Evolutionary conservation across 2,797 vertebrate species (phyloP).

Genomic region (Leuciscus waleckii): DNA sequence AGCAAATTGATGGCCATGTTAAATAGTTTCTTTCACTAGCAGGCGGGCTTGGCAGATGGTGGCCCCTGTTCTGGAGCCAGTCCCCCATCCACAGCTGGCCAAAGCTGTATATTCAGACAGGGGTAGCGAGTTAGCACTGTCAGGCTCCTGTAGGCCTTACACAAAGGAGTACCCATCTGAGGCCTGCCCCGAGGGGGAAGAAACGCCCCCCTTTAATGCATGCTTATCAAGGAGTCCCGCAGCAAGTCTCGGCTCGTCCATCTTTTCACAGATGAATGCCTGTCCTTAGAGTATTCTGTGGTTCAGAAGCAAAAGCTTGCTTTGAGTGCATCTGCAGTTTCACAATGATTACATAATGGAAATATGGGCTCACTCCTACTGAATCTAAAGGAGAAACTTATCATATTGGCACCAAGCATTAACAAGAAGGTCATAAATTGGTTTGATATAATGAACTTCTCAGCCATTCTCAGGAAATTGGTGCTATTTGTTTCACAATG

Average conservation of each 20-base stretch:
- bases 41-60: constrained; percentile 58
- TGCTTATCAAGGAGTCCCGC: neutral
- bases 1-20: constrained; percentile 60
- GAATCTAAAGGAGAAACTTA: neutral
- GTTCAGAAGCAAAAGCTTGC: constrained; percentile 5
- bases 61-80: constrained; percentile 33
- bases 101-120: constrained; percentile 29
- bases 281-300: constrained; percentile 23
- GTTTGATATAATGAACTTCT: neutral
- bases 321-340: constrained; percentile 5
- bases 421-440: neutral
- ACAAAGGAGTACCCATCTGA: constrained; percentile 47
- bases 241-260: neutral
- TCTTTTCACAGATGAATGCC: constrained; percentile 11
- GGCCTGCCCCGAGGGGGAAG: constrained; percentile 35
- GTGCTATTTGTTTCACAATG: neutral
- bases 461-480: neutral
- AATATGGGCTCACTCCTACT: constrained; percentile 2
- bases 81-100: constrained; percentile 50
- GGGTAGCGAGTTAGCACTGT: constrained; percentile 29
- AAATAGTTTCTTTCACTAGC: constrained; percentile 57
- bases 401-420: neutral
- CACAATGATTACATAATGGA: constrained; percentile 20
- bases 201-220: constrained; percentile 10
- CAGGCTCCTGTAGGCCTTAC: constrained; percentile 28